Percentiles rank a stretch among this genome's conserved stretches.
These are phyloP conservation scores for Villa cingulata DNA, from an alignment of 2,888 invertebrate genomes.

Conservation along the genomic window DNA sequence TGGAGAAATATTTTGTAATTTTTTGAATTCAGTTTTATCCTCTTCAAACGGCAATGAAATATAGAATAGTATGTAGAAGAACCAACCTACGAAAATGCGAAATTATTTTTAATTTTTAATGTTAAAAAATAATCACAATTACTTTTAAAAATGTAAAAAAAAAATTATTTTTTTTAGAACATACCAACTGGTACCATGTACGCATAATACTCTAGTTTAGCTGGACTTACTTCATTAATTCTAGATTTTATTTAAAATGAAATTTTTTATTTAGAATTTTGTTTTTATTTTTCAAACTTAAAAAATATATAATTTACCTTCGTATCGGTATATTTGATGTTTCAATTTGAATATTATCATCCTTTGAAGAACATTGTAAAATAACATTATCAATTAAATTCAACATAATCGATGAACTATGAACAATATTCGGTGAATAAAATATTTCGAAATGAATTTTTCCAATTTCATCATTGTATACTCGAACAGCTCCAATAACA, in stretches of 20 bases:
- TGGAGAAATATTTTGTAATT: constrained; percentile 49
- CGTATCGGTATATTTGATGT: constrained; percentile 25
- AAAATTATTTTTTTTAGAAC: constrained; percentile 3
- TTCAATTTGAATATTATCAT: constrained; percentile 18
- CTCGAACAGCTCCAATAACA: constrained; percentile 25
- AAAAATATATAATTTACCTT: constrained; percentile 15
- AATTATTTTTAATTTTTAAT: not conserved
- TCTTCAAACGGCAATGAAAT: constrained; percentile 50
- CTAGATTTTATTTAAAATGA: constrained; percentile 1
- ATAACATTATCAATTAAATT: constrained; percentile 39
- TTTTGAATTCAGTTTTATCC: constrained; percentile 46
- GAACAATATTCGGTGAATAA: constrained; percentile 38
- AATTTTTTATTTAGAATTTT: not conserved
- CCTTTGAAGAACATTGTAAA: constrained; percentile 23
- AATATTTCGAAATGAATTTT: constrained; percentile 20
- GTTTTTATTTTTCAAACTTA: too few species aligned
- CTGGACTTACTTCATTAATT: constrained; percentile 22
- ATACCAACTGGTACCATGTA: constrained; percentile 27
- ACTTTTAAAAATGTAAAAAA: too few species aligned
- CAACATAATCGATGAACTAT: constrained; percentile 40
- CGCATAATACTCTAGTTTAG: constrained; percentile 27
- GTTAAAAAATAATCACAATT: too few species aligned
- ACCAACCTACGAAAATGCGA: constrained; percentile 19
- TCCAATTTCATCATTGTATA: constrained; percentile 13
- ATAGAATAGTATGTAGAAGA: constrained; percentile 37